Conservation (phyloP, 2,888 invertebrate species). For the Melikaiella ostensackeni region DNA sequence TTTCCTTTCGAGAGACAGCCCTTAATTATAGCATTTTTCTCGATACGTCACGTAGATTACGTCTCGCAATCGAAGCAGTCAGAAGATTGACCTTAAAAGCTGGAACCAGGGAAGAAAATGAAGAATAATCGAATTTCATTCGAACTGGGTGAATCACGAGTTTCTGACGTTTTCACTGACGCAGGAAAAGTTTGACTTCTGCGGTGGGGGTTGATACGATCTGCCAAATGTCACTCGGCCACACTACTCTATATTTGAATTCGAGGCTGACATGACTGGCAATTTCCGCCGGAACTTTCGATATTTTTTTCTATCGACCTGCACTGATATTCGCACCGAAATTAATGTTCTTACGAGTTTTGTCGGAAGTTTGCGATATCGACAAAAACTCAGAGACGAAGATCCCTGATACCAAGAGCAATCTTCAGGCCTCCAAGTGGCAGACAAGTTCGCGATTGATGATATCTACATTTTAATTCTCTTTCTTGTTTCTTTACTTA, state of each 20-base stretch:
- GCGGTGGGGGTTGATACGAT: constrained; percentile 62
- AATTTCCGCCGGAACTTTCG: constrained; percentile 41
- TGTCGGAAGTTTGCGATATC: constrained; percentile 22
- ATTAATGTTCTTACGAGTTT: constrained; percentile 40
- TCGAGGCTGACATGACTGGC: constrained; percentile 55
- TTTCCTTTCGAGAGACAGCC: constrained; percentile 39
- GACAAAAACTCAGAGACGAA: constrained; percentile 11
- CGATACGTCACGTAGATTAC: constrained; percentile 51
- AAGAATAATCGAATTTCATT: constrained; percentile 14
- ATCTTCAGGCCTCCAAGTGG: constrained; percentile 6
- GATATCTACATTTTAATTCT: background rate
- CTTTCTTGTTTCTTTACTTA: background rate
- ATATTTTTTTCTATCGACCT: constrained; percentile 44
- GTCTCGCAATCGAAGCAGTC: constrained; percentile 40
- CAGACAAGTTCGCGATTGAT: constrained; percentile 1
- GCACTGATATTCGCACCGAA: constrained; percentile 9
- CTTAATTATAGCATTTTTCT: constrained; percentile 44
- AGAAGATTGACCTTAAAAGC: constrained; percentile 15
- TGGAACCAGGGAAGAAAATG: constrained; percentile 6
- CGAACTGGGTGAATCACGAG: constrained; percentile 1
- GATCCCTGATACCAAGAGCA: constrained; percentile 13
- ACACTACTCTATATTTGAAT: constrained; percentile 67
- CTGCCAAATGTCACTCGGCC: constrained; percentile 68
- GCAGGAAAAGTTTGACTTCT: constrained; percentile 18
- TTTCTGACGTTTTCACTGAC: constrained; percentile 14